These are phyloP conservation scores for Papilio polytes DNA, from an alignment of 1,140 invertebrate genomes.

Conservation along the genomic window DNA sequence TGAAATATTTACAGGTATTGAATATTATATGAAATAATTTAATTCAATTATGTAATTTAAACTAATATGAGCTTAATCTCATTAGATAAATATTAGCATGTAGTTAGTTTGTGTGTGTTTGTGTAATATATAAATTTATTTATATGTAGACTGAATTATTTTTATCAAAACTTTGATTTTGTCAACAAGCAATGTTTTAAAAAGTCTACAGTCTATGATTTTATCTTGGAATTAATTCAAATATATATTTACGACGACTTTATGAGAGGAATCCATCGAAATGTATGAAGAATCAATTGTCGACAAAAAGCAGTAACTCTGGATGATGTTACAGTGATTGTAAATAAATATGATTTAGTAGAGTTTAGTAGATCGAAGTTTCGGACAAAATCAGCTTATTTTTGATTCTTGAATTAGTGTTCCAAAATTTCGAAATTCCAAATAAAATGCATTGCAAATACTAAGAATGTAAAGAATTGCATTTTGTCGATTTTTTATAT, in stretches of 20 bases:
- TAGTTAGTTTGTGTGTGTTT: constrained; percentile 27
- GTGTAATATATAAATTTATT: neutral
- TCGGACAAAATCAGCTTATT: too few species aligned
- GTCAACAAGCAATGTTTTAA: neutral
- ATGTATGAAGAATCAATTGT: too few species aligned
- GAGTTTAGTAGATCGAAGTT: too few species aligned
- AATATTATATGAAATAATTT: constrained; percentile 8
- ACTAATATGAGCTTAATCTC: constrained; percentile 39
- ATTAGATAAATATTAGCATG: constrained; percentile 26
- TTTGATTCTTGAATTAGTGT: too few species aligned
- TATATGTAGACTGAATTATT: neutral
- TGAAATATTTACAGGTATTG: neutral
- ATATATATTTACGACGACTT: neutral
- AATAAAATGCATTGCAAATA: too few species aligned
- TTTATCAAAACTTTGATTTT: neutral
- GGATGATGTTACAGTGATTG: too few species aligned
- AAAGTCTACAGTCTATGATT: neutral
- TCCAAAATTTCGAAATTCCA: too few species aligned
- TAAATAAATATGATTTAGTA: too few species aligned
- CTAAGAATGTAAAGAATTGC: neutral
- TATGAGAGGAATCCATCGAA: neutral
- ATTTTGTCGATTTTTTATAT: neutral
- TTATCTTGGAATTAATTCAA: neutral
- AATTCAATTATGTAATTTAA: constrained; percentile 21
- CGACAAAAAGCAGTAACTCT: too few species aligned